Evolutionary conservation across 2,797 vertebrate genomes (phyloP).

Genomic region (Pangasius mekongensis): DNA sequence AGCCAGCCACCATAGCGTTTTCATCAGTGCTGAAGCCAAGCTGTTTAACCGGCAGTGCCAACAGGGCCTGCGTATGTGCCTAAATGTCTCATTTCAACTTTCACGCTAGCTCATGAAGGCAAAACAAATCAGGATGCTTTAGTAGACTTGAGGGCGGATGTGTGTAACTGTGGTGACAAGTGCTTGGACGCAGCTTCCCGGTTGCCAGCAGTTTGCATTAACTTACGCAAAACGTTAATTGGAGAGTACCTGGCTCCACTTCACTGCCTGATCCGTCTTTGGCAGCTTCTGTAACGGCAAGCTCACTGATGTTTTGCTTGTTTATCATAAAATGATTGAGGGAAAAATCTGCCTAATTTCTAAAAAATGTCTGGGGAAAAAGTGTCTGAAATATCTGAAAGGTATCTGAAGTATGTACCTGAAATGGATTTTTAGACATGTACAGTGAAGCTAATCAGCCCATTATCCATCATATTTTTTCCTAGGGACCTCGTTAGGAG

Average conservation of each 20-base stretch:
- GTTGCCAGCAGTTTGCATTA: constrained; percentile 79
- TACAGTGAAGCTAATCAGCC: constrained; percentile 78
- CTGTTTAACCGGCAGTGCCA: constrained; percentile 72
- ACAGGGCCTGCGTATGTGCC: constrained; percentile 66
- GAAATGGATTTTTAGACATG: constrained; percentile 79
- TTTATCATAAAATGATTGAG: constrained; percentile 72
- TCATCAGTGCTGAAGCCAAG: constrained; percentile 77
- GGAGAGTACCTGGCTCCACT: constrained; percentile 80
- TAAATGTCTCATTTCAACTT: constrained; percentile 76
- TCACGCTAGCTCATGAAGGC: constrained; percentile 73
- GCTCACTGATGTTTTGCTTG: constrained; percentile 77
- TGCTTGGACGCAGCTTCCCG: constrained; percentile 69
- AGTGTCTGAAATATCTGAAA: constrained; percentile 74
- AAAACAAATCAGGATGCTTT: constrained; percentile 77
- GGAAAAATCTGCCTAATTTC: background rate
- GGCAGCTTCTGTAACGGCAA: constrained; percentile 71
- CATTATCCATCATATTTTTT: constrained; percentile 63
- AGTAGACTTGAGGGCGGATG: constrained; percentile 73
- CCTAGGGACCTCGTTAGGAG: constrained; percentile 56
- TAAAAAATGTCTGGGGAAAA: constrained; percentile 36
- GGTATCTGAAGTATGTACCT: constrained; percentile 68
- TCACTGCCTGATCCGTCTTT: constrained; percentile 74
- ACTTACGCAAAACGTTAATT: constrained; percentile 79
- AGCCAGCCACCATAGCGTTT: constrained; percentile 63
- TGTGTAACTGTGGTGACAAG: constrained; percentile 77